Evolutionary conservation across 2,888 invertebrate species (phyloP), one percentile per base, ranked within the genome.

Genomic region (Lepidochitona cinerea): DNA sequence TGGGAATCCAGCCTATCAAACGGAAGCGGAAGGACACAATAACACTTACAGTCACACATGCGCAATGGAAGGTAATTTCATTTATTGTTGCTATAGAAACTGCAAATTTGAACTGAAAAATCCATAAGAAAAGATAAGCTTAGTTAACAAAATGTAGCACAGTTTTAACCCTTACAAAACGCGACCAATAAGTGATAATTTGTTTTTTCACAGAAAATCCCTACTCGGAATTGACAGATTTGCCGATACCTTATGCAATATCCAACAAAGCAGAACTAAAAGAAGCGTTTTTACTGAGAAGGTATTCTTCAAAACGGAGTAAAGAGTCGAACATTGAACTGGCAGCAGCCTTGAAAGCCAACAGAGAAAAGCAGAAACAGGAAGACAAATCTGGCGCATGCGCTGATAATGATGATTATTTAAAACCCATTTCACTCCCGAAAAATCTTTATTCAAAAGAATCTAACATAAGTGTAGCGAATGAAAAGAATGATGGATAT

Each of bases 1-100:
- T 23, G 59, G 59, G 4, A 59, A 59, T 32, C 59, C 59, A 7
- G 59, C 59, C 59, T 59, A 59, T 59, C 59, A 59, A 9, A 59
- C 29, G 23, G 7, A 59, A 14, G 18, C 59, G 14, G 59, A 59
- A 23, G 29, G 23, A 23, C 18, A 23, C 23, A 23, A 4, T 23
- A 18, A 18, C 23, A 49, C 18, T 7, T 23, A 49, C n/a, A 4
- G n/a, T n/a, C 2, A 7, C 3, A 18, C 49, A 2, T 49, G 4
- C 23, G 49, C 23, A 5, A 23, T 1, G 18, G 49, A 49, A n/a
- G 49, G 49, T 49, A 49, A 49, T 18, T 49, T 7, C 49, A 49
- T n/a, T n/a, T n/a, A n/a, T n/a, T n/a, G n/a, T n/a, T n/a, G n/a
- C n/a, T n/a, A n/a, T n/a, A n/a, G n/a, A n/a, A n/a, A n/a, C n/a